Evolutionary conservation across 2,888 invertebrate species (phyloP).

Genomic region (Pseudeuparius sepicola): DNA sequence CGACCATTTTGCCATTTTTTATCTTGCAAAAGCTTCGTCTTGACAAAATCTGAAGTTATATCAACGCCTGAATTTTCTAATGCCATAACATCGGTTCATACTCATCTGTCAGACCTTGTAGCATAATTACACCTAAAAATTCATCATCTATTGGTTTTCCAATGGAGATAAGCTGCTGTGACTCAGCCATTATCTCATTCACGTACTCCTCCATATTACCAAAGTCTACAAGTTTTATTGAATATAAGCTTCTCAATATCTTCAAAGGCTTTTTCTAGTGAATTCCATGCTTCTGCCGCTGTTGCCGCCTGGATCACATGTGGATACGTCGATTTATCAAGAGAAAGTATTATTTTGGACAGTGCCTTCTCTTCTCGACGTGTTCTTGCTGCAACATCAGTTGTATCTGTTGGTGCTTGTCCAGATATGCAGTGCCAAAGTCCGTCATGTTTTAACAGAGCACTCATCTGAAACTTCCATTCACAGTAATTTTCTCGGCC

Average conservation of each 20-base stretch:
- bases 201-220: conserved; percentile 21
- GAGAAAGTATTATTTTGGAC: conserved; percentile 19
- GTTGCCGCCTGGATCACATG: conserved; percentile 20
- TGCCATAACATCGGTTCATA: too few relatives aligned
- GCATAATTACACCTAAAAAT: conserved; percentile 21
- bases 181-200: conserved; percentile 20
- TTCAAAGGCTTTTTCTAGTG: conserved; percentile 22
- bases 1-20: conserved; percentile 16
- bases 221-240: conserved; percentile 16
- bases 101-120: conserved; percentile 21
- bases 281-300: conserved; percentile 19
- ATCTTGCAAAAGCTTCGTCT: conserved; percentile 19
- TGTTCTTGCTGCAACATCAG: too few relatives aligned
- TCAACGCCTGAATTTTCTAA: conserved; percentile 18
- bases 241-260: conserved; percentile 22
- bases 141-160: conserved; percentile 22
- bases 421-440: too few relatives aligned
- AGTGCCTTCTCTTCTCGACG: conserved; percentile 17
- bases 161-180: too few relatives aligned
- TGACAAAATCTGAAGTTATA: conserved; percentile 19
- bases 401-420: too few relatives aligned
- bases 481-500: conserved; percentile 17
- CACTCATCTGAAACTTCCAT: conserved; percentile 19
- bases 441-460: conserved; percentile 16
- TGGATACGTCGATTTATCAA: conserved; percentile 19